These are phyloP conservation scores for Spongilla lacustris DNA, from an alignment of 37 sponge, comb jelly and placozoan genomes.

Conservation along the genomic window DNA sequence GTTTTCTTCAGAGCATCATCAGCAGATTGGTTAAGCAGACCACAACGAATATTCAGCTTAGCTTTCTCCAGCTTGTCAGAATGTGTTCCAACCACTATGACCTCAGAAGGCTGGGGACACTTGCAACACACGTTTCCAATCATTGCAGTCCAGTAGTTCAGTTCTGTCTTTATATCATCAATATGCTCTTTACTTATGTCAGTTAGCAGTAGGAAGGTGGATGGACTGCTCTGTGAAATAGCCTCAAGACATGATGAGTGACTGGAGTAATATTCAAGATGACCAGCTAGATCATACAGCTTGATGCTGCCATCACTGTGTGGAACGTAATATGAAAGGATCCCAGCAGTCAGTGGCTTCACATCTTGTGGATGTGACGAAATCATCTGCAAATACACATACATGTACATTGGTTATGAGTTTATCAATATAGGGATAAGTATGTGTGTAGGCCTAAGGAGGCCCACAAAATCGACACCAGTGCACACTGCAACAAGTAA, in stretches of 20 bases:
- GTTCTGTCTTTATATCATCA: slow-evolving; percentile 5
- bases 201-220: slow-evolving; percentile 21
- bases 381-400: neutral
- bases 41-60: neutral
- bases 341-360: slow-evolving; percentile 38
- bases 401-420: no score
- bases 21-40: neutral
- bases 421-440: no score
- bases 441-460: no score
- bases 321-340: slow-evolving; percentile 4
- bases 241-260: slow-evolving; percentile 28
- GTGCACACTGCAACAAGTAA: no score
- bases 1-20: neutral
- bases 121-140: neutral
- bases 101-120: slow-evolving; percentile 8
- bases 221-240: neutral
- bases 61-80: neutral
- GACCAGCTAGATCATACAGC: slow-evolving; percentile 47
- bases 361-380: neutral
- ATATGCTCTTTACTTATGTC: slow-evolving; percentile 13
- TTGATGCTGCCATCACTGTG: slow-evolving; percentile 14
- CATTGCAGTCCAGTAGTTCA: slow-evolving; percentile 33
- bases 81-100: slow-evolving; percentile 38
- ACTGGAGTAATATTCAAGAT: slow-evolving; percentile 33
- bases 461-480: no score